Conservation (phyloP, 2,797 vertebrate genomes). For the Onychomys torridus region DNA sequence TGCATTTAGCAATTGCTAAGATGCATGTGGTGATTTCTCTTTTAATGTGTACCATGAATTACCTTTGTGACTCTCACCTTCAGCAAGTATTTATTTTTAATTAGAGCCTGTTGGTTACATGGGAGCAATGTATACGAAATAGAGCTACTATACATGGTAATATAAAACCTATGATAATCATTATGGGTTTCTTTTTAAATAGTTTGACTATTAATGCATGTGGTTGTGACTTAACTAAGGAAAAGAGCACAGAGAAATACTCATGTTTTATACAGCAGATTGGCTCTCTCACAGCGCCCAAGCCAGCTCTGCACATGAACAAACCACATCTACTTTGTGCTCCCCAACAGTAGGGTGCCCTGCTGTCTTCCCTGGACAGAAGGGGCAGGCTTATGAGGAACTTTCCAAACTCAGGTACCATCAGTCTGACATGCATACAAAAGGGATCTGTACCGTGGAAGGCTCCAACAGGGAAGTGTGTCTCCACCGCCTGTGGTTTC, state of each 20-base stretch:
- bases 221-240: not conserved
- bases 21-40: too few species aligned
- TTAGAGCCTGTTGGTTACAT: not conserved
- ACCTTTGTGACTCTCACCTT: too few species aligned
- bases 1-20: not conserved
- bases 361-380: not conserved
- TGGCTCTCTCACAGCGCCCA: not conserved
- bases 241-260: not conserved
- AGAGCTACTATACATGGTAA: not conserved
- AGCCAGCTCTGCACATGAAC: too few species aligned
- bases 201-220: not conserved
- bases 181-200: not conserved
- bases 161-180: not conserved
- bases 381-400: not conserved
- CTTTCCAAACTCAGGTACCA: not conserved
- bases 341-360: not conserved
- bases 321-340: not conserved
- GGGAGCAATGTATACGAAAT: not conserved
- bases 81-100: not conserved
- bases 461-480: not conserved
- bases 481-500: fast-evolving
- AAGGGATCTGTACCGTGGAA: not conserved
- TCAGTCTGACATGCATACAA: not conserved
- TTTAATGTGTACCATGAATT: too few species aligned
- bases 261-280: not conserved